phyloP scores from a whole-genome alignment of 1,140 invertebrate species.

The Caerostris darwini region DNA sequence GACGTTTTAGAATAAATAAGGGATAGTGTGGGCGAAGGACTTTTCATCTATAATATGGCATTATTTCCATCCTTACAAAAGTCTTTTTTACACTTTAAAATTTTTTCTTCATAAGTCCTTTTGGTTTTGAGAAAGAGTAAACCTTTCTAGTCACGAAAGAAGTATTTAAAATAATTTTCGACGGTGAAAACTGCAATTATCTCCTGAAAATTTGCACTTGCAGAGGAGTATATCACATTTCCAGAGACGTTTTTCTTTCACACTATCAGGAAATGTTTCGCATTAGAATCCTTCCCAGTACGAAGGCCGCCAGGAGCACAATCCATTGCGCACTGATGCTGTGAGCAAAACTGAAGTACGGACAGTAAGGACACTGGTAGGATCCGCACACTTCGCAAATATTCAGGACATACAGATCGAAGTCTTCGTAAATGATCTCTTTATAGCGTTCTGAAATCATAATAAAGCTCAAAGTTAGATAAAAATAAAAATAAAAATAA shows the following conservation, averaged over 20 bases:
- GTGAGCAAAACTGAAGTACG: slow-evolving; percentile 81
- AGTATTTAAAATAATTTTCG: neutral
- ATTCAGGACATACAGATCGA: slow-evolving; percentile 84
- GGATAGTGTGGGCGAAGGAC: no score
- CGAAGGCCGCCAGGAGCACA: neutral
- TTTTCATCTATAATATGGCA: no score
- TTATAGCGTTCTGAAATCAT: slow-evolving; percentile 84
- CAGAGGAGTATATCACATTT: neutral
- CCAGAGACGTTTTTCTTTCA: neutral
- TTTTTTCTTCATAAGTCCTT: no score
- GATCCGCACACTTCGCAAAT: slow-evolving; percentile 87
- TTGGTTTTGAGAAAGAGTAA: no score
- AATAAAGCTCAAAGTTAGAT: no score
- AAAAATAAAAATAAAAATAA: no score
- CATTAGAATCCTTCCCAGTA: neutral
- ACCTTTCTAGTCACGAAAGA: neutral
- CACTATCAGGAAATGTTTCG: neutral
- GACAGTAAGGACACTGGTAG: slow-evolving; percentile 87
- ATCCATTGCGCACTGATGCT: slow-evolving; percentile 51
- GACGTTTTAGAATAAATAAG: no score
- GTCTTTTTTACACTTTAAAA: no score
- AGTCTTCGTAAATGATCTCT: slow-evolving; percentile 84
- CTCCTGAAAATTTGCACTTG: neutral
- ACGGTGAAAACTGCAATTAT: neutral
- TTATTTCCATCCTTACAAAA: no score